Conservation (phyloP, 2,797 vertebrate species). For the Garrulus glandarius region DNA sequence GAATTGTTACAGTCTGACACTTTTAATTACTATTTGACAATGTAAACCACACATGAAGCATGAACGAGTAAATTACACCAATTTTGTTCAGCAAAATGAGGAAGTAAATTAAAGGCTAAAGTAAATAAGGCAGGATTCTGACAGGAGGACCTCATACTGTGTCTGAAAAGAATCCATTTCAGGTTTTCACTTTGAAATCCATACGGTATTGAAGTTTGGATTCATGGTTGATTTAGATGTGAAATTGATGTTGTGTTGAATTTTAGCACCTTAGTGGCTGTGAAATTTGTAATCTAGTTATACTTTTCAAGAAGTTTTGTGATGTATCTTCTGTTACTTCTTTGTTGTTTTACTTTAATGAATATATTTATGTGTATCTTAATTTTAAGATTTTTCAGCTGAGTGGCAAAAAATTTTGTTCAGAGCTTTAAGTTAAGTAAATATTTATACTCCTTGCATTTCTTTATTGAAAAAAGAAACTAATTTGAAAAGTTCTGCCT, state of each 20-base stretch:
- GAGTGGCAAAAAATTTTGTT: not conserved
- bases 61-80: not conserved
- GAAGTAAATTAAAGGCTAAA: not conserved
- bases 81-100: not conserved
- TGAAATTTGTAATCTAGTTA: not conserved
- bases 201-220: not conserved
- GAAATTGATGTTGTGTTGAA: not conserved
- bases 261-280: not conserved
- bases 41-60: not conserved
- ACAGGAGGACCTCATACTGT: not conserved
- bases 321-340: not conserved
- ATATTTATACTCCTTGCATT: not conserved
- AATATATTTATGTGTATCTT: not conserved
- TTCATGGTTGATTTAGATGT: not conserved
- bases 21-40: not conserved
- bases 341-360: not conserved
- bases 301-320: not conserved
- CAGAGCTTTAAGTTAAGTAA: not conserved
- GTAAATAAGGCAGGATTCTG: not conserved
- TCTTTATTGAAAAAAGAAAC: not conserved
- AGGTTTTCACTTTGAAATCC: not conserved
- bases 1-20: not conserved
- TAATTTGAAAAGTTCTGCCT: not conserved
- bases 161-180: not conserved
- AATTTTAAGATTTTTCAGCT: not conserved